Conservation (phyloP, 2,113 vertebrate species). For the Istiophorus platypterus region DNA sequence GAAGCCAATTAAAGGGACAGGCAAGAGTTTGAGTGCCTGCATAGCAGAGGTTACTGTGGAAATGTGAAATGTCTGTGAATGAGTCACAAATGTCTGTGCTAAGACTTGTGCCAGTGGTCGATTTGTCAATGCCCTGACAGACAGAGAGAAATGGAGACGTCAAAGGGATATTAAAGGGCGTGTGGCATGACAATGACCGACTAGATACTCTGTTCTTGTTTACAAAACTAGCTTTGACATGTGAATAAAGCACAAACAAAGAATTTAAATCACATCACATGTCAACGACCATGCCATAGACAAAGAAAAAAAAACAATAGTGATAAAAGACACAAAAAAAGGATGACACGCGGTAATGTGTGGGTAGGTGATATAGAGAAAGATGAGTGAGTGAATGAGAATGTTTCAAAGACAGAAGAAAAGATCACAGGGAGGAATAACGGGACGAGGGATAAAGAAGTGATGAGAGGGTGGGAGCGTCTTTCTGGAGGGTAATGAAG, state of each 20-base stretch:
- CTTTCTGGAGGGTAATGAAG: slow-evolving; percentile 62
- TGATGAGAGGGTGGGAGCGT: slow-evolving; percentile 43
- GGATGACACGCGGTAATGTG: slow-evolving; percentile 30
- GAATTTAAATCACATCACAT: slow-evolving; percentile 27
- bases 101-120: slow-evolving; percentile 43
- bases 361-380: slow-evolving; percentile 23
- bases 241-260: slow-evolving; percentile 24
- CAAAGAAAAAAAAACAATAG: not conserved
- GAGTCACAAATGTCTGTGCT: slow-evolving; percentile 28
- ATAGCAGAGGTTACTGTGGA: slow-evolving; percentile 65
- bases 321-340: slow-evolving; percentile 6
- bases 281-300: slow-evolving; percentile 30
- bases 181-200: slow-evolving; percentile 44
- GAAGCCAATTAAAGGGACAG: slow-evolving; percentile 78
- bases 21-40: slow-evolving; percentile 57
- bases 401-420: slow-evolving; percentile 42
- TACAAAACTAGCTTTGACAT: slow-evolving; percentile 31
- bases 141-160: slow-evolving; percentile 47
- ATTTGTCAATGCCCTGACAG: slow-evolving; percentile 61
- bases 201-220: slow-evolving; percentile 37
- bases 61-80: slow-evolving; percentile 59
- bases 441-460: slow-evolving; percentile 31
- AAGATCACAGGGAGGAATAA: slow-evolving; percentile 54
- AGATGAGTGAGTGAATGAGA: slow-evolving; percentile 43
- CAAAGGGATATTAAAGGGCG: slow-evolving; percentile 33